Base-by-base conservation (phyloP, 2,113 vertebrate genomes). In the Aix galericulata region DNA sequence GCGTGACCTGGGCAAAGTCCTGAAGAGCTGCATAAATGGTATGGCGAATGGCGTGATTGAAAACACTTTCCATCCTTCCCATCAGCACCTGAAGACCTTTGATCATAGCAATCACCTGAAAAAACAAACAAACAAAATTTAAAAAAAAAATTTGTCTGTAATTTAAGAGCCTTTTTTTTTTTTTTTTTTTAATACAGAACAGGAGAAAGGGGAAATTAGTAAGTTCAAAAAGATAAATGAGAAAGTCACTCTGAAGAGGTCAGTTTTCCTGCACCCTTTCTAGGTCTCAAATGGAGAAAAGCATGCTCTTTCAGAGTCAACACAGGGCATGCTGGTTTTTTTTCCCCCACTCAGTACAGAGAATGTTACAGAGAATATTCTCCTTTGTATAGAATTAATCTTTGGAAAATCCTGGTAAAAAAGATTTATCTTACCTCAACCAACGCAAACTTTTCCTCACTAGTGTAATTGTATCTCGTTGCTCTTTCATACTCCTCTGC, bases 41-140 rank as follows among this genome's bases (percentile, higher is more conserved):
- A 80, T 99, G 98, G 38, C 98, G 98, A 95, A 99, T 98, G 67
- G 98, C 98, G 6, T 99, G 98, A 88, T 98, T 99, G 95, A 99
- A 99, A 73, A 99, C 98, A 15, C 98, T 99, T 92, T 99, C 98
- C 98, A 99, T 99, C 59, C 98, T 97, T 25, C 98, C 98, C 98
- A 99, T 99, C 91, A 99, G 95, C 53, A 99, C 98, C 93, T 99
- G 98, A 84, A 99, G 94, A 66, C 98, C 98, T 94, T 99, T 99
- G 89, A 99, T 99, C 98, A 99, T 99, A 69, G 98, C 98, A 34
- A 99, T 98, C 56, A 99, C 98, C 98, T 99, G 94, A 1, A 77
- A 55, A 48, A 34, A 40, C 5, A 40, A 40, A 40, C 11, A 40
- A 40, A 40, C 36, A 36, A 72, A 29, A 55, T n/a, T n/a, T n/a